Evolutionary conservation across 53 echinoderm and acorn worm species (phyloP).

Genomic region (Echinarachnius parma): DNA sequence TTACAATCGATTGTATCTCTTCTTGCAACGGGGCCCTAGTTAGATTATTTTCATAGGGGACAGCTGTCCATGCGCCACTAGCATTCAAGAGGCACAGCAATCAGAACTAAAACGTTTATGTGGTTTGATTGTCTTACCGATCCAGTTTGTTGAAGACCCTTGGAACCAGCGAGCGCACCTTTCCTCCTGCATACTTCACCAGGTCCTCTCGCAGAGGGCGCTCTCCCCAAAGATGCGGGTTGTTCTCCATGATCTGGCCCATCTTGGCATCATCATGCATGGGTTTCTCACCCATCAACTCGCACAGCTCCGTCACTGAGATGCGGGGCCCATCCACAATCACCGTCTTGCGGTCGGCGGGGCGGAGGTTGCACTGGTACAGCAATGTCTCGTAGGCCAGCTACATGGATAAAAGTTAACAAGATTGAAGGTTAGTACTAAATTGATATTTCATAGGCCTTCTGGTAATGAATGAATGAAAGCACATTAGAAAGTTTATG

Average conservation of each 20-base stretch:
- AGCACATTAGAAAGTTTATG: too few species aligned
- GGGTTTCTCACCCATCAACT: slow-evolving; percentile 23
- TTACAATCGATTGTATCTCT: too few species aligned
- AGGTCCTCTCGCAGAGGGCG: slow-evolving; percentile 22
- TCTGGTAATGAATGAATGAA: too few species aligned
- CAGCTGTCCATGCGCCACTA: too few species aligned
- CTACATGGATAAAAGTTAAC: too few species aligned
- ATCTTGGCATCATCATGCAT: background rate
- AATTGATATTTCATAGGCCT: too few species aligned
- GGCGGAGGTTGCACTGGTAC: slow-evolving; percentile 31
- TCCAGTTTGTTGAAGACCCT: slow-evolving; percentile 41
- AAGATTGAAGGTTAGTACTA: too few species aligned
- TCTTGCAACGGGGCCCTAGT: too few species aligned
- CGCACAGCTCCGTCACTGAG: background rate
- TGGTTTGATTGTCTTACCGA: slow-evolving; percentile 27
- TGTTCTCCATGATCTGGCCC: slow-evolving; percentile 15
- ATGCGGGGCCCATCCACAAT: background rate
- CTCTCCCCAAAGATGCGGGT: slow-evolving; percentile 21
- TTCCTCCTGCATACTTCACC: slow-evolving; percentile 12
- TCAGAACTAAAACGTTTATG: too few species aligned
- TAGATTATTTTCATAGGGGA: too few species aligned
- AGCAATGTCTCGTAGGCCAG: slow-evolving; percentile 27
- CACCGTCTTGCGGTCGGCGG: slow-evolving; percentile 8
- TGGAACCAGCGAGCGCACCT: slow-evolving; percentile 8
- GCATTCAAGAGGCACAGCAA: too few species aligned